Evolutionary conservation across 53 echinoderm and acorn worm species (phyloP).

Genomic region (Patiria pectinifera): DNA sequence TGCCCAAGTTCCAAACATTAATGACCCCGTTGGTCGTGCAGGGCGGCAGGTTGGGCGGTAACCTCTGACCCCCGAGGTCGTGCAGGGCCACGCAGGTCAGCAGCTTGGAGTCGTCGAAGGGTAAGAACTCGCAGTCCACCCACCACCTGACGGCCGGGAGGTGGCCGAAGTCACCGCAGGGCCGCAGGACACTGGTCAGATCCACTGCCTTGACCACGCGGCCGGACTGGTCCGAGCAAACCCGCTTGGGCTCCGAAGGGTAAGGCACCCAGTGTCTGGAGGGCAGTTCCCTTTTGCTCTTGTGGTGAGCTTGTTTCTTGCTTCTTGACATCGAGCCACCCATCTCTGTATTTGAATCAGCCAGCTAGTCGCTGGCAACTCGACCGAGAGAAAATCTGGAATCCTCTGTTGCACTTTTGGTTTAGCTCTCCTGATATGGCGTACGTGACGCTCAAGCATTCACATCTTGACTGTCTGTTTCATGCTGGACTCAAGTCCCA

Average conservation of each 20-base stretch:
- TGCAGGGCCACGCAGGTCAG: slow-evolving; percentile 87
- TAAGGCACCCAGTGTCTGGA: slow-evolving; percentile 54
- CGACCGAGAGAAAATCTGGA: not conserved
- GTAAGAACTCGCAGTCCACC: slow-evolving; percentile 91
- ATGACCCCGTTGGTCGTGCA: slow-evolving; percentile 85
- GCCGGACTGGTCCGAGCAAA: slow-evolving; percentile 39
- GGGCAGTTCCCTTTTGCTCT: slow-evolving; percentile 45
- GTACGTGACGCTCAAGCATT: not conserved
- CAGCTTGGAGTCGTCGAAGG: slow-evolving; percentile 91
- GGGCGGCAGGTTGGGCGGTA: slow-evolving; percentile 52
- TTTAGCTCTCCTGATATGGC: not conserved
- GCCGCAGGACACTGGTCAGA: slow-evolving; percentile 62
- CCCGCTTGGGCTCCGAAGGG: slow-evolving; percentile 1
- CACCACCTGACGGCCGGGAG: slow-evolving; percentile 82
- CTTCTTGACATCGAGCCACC: slow-evolving; percentile 19
- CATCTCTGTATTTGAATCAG: slow-evolving; percentile 7
- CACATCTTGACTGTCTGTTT: not conserved
- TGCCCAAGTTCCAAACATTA: slow-evolving; percentile 85
- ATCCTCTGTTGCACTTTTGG: slow-evolving; percentile 17
- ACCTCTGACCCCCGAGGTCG: slow-evolving; percentile 70
- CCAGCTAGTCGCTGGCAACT: not conserved
- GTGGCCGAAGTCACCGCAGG: slow-evolving; percentile 72
- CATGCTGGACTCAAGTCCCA: not conserved
- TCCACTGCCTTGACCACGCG: slow-evolving; percentile 90
- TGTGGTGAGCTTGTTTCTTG: slow-evolving; percentile 5